Percentiles rank a stretch among this genome's conserved stretches.
These are phyloP conservation scores for Coendou prehensilis DNA, from an alignment of 2,797 vertebrate species.

Conservation along the genomic window DNA sequence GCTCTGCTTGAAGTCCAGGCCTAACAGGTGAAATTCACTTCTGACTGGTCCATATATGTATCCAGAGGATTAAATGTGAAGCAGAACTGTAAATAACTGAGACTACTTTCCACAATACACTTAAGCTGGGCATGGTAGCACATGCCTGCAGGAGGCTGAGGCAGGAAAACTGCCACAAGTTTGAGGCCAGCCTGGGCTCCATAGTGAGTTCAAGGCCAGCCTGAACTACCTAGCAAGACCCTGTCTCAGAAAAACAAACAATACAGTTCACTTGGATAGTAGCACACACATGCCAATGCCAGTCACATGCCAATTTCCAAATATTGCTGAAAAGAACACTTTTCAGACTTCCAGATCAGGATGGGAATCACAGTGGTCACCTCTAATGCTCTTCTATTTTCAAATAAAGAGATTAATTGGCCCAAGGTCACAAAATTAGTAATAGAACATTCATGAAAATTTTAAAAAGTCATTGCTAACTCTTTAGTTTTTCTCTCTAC, in stretches of 20 bases:
- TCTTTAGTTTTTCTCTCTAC: background rate
- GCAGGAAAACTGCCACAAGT: background rate
- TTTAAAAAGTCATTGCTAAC: background rate
- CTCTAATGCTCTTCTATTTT: background rate
- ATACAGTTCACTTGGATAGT: background rate
- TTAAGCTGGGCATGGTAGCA: background rate
- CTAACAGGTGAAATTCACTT: background rate
- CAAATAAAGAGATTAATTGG: conserved; percentile 38
- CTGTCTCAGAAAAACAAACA: background rate
- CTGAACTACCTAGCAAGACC: background rate
- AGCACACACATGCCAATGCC: background rate
- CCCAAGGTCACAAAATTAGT: conserved; percentile 25
- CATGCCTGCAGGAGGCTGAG: background rate
- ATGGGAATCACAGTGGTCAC: background rate
- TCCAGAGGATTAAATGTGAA: background rate
- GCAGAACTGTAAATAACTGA: background rate
- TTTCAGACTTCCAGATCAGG: background rate
- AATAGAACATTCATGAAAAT: background rate
- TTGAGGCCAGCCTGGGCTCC: background rate
- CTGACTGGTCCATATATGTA: background rate
- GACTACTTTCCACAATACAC: background rate
- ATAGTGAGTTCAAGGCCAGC: background rate
- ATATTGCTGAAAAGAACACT: background rate
- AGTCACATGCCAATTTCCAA: background rate
- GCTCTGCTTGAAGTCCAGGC: background rate